phyloP scores from a whole-genome alignment of 1,140 invertebrate species.

The Ceratina calcarata region DNA sequence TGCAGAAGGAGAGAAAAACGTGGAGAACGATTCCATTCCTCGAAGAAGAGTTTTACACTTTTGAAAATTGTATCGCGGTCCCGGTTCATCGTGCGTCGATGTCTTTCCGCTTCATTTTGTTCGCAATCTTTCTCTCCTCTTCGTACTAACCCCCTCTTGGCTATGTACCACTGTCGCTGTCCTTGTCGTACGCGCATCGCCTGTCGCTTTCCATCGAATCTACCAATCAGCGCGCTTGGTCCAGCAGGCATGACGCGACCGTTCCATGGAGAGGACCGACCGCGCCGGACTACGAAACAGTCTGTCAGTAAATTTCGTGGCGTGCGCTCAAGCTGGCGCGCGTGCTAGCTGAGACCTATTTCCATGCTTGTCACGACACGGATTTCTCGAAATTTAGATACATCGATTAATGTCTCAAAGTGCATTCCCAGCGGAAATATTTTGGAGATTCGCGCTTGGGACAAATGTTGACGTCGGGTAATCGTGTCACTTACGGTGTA shows the following conservation, averaged over 20 bases:
- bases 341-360: conserved; percentile 6
- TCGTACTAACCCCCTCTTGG: conserved; percentile 36
- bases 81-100: neutral
- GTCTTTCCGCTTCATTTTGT: conserved; percentile 41
- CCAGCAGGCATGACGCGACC: conserved; percentile 55
- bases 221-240: conserved; percentile 54
- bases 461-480: conserved; percentile 2
- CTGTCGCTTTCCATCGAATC: conserved; percentile 30
- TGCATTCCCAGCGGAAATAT: conserved; percentile 2
- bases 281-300: conserved; percentile 43
- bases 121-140: conserved; percentile 1
- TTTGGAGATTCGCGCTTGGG: neutral
- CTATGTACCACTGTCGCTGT: conserved; percentile 20
- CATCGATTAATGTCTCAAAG: neutral
- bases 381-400: conserved; percentile 33
- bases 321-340: conserved; percentile 36
- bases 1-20: neutral
- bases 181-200: conserved; percentile 3
- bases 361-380: conserved; percentile 47
- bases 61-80: conserved; percentile 14
- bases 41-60: neutral
- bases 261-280: conserved; percentile 37
- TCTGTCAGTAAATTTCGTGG: conserved; percentile 52
- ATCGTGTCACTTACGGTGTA: neutral
- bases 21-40: neutral